Base-by-base conservation (phyloP, 2,113 vertebrate species). In the Sceloporus tristichus region DNA sequence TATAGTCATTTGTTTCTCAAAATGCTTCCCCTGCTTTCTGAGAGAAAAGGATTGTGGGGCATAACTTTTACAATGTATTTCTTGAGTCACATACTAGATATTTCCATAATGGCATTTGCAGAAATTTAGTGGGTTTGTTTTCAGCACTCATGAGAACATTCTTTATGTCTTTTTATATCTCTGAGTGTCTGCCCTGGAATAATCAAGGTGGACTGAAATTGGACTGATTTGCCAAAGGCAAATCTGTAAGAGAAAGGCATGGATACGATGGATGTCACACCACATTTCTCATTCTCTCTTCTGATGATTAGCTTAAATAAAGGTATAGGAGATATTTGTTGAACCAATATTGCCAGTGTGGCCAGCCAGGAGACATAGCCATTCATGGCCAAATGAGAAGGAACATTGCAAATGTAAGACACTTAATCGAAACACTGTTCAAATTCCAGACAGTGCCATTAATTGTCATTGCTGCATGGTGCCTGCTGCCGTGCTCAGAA, bases 271-370 rank as follows among this genome's bases (percentile, higher is more conserved):
- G 92, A 93, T 85, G 92, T 94, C 91, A 93, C 54, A 62, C 48
- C 19, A 68, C 82, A 76, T 85, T 89, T 89, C 42, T 48, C 54
- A 40, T 94, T 88, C 92, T 90, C 91, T 59, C 70, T 91, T 90
- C 42, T 94, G 83, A 91, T 90, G 62, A 40, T 70, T 94, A 90
- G 92, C 94, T 94, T 93, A 91, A 94, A 71, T 71, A 71, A 29
- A 89, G 86, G 86, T 23, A 19, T 78, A 90, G 74, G 90, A 92
- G 40, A 94, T 94, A 93, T 89, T 84, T 42, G 86, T 95, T 77
- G 89, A 88, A 87, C 78, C 94, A 89, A 85, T 95, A 92, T 89
- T 92, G 59, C 86, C 84, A 9, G 0, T 89, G 40, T 34, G 86
- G 68, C 83, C 65, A 94, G 90, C 71, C 56, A 92, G 59, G 82